Conservation (phyloP, 1,140 invertebrate genomes). For the Drosophila hydei region DNA sequence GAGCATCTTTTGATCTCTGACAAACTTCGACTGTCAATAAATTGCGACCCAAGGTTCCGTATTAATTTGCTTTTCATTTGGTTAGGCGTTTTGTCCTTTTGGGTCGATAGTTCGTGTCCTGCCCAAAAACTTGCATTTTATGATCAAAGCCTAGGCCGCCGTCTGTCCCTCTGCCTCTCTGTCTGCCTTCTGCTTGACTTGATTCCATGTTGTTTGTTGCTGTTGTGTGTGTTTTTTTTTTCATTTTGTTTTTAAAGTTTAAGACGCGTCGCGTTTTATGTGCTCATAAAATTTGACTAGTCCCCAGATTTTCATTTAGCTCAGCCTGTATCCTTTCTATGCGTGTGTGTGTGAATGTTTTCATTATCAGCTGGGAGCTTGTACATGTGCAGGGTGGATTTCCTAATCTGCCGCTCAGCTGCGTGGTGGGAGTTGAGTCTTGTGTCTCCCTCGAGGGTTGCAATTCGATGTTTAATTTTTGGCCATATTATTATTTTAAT, state of each 20-base stretch:
- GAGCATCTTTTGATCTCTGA: conserved; percentile 70
- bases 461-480: conserved; percentile 48
- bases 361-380: conserved; percentile 57
- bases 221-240: no score
- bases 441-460: conserved; percentile 44
- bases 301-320: conserved; percentile 30
- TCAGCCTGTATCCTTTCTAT: conserved; percentile 14
- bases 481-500: conserved; percentile 75
- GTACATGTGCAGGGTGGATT: conserved; percentile 59
- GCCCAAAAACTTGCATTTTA: conserved; percentile 20
- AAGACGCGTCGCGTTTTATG: conserved; percentile 50
- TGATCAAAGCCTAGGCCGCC: conserved; percentile 43
- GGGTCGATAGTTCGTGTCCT: conserved; percentile 54
- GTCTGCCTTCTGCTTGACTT: not conserved
- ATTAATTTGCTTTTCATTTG: conserved; percentile 79
- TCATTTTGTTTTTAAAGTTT: conserved; percentile 50
- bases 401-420: not conserved
- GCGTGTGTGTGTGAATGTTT: conserved; percentile 41
- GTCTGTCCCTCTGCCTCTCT: not conserved
- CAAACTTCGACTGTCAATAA: conserved; percentile 59
- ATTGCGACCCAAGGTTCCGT: conserved; percentile 66
- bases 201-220: not conserved
- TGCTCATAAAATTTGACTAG: conserved; percentile 47
- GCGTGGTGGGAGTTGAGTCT: conserved; percentile 41
- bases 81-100: conserved; percentile 43